Evolutionary conservation across 2,888 invertebrate genomes (phyloP), one percentile per base, ranked within the genome.

Genomic region (Drosophila neutralis): DNA sequence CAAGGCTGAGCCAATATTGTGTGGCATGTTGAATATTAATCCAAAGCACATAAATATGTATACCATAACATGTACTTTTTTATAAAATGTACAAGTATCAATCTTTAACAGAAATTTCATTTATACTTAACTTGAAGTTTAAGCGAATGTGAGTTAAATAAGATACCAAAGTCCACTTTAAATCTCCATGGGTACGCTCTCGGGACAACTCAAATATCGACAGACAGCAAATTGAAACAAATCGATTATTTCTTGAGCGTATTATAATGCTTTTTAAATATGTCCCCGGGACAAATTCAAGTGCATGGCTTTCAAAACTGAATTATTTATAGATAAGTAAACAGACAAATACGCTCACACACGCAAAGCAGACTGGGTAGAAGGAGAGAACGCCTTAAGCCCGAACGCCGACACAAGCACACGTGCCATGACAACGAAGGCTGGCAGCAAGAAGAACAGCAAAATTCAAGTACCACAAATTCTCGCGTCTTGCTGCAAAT

Each of bases 321-420:
- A 66, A 69, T 65, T 66, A 69, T 63, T 73, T 66, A 58, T 31
- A 58, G 45, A 45, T 24, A 45, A 63, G 60, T 36, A 67, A 77
- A 54, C 60, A 62, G 31, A 60, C 63, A 31, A 48, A 60, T 24
- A 24, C 59, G 27, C 49, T 24, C 8, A 45, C 31, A 27, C 38
- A 53, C 61, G 45, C 36, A 48, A 13, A 54, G 45, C 31, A 54
- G 45, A n/a, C 24, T 18, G 11, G 15, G 35, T 10, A 59, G 42
- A 57, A 45, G 42, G 31, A 61, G n/a, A 18, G 40, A 42, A 62
- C 33, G 66, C 51, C 59, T 73, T 73, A 72, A 76, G 78, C 76
- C 65, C 73, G 56, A 74, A 58, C 49, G 58, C 51, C 66, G 78
- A 78, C 54, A 65, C 72, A 80, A 80, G 73, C 76, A 78, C 69